Percentiles rank a stretch among this genome's conserved stretches.
Evolutionary conservation across 2,888 invertebrate species (phyloP).

Genomic region (Dasysyrphus tricinctus): DNA sequence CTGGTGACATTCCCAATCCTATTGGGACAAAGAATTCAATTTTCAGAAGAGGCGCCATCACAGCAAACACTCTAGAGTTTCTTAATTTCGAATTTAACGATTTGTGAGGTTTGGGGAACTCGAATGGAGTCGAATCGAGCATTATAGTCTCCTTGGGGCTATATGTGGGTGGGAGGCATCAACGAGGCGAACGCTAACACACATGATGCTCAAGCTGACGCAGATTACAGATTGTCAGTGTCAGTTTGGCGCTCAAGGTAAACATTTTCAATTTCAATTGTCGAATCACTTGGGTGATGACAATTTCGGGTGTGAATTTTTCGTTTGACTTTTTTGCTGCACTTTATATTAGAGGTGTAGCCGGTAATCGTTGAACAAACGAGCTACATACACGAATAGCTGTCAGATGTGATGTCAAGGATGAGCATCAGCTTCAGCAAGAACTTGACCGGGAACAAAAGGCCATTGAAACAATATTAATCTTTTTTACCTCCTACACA

Average conservation of each 20-base stretch:
- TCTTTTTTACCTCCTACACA: neutral
- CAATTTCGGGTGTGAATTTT: constrained; percentile 32
- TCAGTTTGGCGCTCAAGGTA: constrained; percentile 27
- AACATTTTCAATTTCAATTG: constrained; percentile 68
- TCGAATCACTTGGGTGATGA: constrained; percentile 54
- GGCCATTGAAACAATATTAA: neutral
- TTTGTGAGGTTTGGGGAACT: constrained; percentile 13
- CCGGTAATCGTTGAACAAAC: constrained; percentile 49
- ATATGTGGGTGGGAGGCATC: neutral
- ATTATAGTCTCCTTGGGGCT: neutral
- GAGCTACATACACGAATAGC: constrained; percentile 15
- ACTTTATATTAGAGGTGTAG: constrained; percentile 20
- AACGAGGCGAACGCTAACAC: neutral
- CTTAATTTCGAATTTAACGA: constrained; percentile 53
- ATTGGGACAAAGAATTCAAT: constrained; percentile 20
- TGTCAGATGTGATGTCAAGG: neutral
- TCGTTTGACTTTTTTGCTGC: constrained; percentile 57
- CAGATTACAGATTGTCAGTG: constrained; percentile 29
- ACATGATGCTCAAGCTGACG: constrained; percentile 14
- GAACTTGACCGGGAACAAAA: neutral
- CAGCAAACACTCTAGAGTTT: constrained; percentile 28
- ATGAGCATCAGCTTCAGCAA: neutral
- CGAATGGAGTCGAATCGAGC: neutral
- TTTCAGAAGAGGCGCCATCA: constrained; percentile 3
- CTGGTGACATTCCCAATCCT: constrained; percentile 17